Percentiles rank a stretch among this genome's conserved stretches.
These are phyloP conservation scores for Gavia stellata DNA, from an alignment of 2,113 vertebrate genomes.

Conservation along the genomic window DNA sequence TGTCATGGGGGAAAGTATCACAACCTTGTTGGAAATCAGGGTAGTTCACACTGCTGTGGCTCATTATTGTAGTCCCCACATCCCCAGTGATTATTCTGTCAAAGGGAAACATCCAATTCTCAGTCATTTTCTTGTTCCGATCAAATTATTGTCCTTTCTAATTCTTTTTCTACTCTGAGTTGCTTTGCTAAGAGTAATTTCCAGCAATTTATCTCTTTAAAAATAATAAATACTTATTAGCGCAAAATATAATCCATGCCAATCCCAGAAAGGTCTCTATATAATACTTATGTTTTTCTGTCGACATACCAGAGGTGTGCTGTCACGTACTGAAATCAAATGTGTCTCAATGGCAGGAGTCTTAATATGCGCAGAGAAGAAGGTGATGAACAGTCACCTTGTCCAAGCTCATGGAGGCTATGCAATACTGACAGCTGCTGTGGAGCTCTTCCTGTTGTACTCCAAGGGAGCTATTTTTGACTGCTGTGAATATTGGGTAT, in stretches of 20 bases:
- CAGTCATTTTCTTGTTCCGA: constrained; percentile 6
- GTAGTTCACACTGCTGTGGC: neutral
- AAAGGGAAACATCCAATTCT: neutral
- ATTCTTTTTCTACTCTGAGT: neutral
- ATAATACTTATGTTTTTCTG: neutral
- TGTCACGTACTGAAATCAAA: neutral
- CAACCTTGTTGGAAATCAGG: neutral
- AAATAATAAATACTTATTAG: neutral
- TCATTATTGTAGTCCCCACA: neutral
- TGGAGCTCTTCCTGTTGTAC: neutral
- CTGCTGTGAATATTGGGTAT: neutral
- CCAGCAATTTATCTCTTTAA: neutral
- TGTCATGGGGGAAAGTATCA: neutral
- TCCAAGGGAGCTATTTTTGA: neutral
- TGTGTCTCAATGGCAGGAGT: neutral
- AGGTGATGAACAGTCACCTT: neutral
- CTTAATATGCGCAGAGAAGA: neutral
- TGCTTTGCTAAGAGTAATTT: neutral
- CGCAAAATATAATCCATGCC: neutral
- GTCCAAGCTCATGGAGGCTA: neutral
- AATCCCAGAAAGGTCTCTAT: neutral
- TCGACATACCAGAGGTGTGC: neutral
- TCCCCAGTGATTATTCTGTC: neutral
- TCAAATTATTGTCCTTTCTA: constrained; percentile 12
- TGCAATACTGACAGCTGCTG: neutral